Evolutionary conservation across 2,888 invertebrate genomes (phyloP), one percentile per base, ranked within the genome.

Genomic region (Caenorhabditis angaria): DNA sequence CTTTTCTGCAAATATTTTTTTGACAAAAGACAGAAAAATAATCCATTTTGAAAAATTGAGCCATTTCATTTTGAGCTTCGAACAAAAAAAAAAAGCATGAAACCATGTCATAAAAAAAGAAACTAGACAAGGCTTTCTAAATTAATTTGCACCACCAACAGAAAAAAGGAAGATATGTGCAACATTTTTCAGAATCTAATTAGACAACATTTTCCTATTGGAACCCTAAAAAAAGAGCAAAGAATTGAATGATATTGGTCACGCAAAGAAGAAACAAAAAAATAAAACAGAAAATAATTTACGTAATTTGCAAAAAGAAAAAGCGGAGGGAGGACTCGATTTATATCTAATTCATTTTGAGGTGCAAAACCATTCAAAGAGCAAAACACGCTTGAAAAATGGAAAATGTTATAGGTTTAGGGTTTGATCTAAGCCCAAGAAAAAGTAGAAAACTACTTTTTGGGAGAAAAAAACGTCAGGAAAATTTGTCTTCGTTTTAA

Each of bases 161-260:
- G 32, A 5, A 5, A 5, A 8, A 32, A 32, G 6, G 32, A 32
- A 32, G n/a, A n/a, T n/a, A 8, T 32, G 32, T 32, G 41, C 41
- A 41, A 41, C 41, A 41, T 41, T 41, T 41, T 12, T 32, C 41
- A 41, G 41, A 41, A 41, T 41, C 41, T 41, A 41, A 41, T 41
- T 41, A 41, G 41, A 14, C 41, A 8, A 8, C 32, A 8, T 32
- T 12, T 32, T 32, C 32, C 32, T 32, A 8, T 32, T 32, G 5
- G n/a, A n/a, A n/a, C n/a, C n/a, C n/a, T n/a, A n/a, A n/a, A n/a
- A n/a, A n/a, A n/a, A n/a, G n/a, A n/a, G n/a, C n/a, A n/a, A n/a
- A n/a, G n/a, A 8, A 8, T 32, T 32, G 32, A 8, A 8, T 12
- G 5, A 18, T 41, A 18, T 41, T 41, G 6, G 41, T 41, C 3